Base-by-base conservation (phyloP, 2,113 vertebrate genomes). In the Pholis gunnellus region DNA sequence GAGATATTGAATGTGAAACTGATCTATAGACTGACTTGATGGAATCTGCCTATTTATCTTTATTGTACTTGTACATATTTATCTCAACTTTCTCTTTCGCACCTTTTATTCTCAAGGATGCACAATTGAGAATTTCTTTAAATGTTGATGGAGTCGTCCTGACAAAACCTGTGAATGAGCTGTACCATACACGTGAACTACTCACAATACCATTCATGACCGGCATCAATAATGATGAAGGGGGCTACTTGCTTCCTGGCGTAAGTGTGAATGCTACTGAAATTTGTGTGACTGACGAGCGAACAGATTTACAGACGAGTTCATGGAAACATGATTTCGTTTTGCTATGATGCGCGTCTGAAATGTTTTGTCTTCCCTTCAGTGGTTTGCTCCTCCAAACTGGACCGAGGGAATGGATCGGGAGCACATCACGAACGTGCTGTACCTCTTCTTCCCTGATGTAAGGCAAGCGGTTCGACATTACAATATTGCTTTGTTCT, bases 391-490 rank as follows among this genome's bases (percentile, higher is more conserved):
- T 54, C 86, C 87, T 38, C 75, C 84, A 71, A 94, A 92, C 86
- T 96, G 95, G 95, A 90, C 63, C 8, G 89, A 95, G 66, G 95
- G 95, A 71, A 52, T 96, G 11, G 92, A 94, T 81, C 76, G 66
- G 59, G 93, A 95, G 38, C n/a, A 75, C 0, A 0, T 88, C 1
- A 0, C 59, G 5, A 42, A 79, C 36, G 0, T 31, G 0, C 0
- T 95, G 7, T 74, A 42, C 1, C 1, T 34, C 0, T 66, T 94
- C 15, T 61, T n/a, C 27, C 18, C 83, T 42, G 52, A 92, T 81
- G 95, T 95, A 91, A 94, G 94, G 79, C 13, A 48, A 1, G 46
- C 20, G 40, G 34, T 22, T 15, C 61, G 8, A 71, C 27, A 4
- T 72, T 64, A 52, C 31, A 64, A 9, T 38, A 18, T 40, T 42